These are phyloP conservation scores for Deilephila elpenor DNA, from an alignment of 2,888 invertebrate genomes.

Conservation along the genomic window DNA sequence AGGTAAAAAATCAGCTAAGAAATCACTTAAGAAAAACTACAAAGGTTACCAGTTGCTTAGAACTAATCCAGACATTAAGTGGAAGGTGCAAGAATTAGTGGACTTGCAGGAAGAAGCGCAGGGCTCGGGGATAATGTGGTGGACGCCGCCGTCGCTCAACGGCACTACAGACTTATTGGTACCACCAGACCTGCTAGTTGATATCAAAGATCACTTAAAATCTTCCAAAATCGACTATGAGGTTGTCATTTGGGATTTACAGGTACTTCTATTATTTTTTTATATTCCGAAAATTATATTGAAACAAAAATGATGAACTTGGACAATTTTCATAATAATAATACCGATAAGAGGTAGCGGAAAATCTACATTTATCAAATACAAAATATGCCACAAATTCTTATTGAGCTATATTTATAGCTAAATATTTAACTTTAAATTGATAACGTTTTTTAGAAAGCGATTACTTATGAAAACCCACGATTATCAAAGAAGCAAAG, in stretches of 20 bases:
- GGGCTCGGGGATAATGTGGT: constrained; percentile 81
- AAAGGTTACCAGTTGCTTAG: constrained; percentile 83
- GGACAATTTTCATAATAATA: no score
- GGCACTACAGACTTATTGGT: constrained; percentile 89
- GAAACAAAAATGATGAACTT: no score
- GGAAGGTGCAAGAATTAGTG: constrained; percentile 77
- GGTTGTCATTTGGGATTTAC: constrained; percentile 89
- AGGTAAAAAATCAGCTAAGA: constrained; percentile 70
- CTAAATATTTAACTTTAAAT: background rate
- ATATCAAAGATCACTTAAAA: constrained; percentile 85
- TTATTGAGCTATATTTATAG: no score
- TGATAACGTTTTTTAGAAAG: constrained; percentile 75
- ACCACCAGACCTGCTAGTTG: constrained; percentile 86
- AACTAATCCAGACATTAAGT: constrained; percentile 69
- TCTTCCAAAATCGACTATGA: constrained; percentile 86
- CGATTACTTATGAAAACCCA: constrained; percentile 88
- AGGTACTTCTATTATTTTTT: constrained; percentile 70
- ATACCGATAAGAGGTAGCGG: no score
- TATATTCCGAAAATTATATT: background rate
- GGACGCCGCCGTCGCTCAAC: constrained; percentile 77
- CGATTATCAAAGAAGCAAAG: constrained; percentile 86
- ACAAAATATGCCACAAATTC: no score
- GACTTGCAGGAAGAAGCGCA: constrained; percentile 79
- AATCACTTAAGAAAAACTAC: constrained; percentile 77
- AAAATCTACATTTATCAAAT: no score